Conservation (phyloP, 2,797 vertebrate genomes). For the Coregonus sp. region DNA sequence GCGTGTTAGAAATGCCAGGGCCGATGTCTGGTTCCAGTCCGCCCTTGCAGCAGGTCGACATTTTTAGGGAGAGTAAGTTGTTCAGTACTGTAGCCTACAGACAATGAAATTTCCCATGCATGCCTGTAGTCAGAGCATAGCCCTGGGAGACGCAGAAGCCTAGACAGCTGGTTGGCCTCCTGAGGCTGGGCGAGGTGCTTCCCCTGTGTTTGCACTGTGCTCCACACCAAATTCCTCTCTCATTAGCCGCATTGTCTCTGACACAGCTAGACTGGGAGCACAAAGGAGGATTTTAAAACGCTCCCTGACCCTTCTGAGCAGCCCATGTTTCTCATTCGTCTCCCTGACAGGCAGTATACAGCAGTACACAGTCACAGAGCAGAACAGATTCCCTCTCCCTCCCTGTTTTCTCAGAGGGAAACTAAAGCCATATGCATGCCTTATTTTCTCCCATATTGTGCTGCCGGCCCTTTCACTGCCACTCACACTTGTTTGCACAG, state of each 20-base stretch:
- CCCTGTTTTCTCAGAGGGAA: constrained; percentile 19
- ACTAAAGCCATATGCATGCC: constrained; percentile 53
- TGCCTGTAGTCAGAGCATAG: constrained; percentile 43
- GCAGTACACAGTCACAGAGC: constrained; percentile 26
- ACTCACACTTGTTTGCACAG: constrained; percentile 75
- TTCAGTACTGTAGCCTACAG: constrained; percentile 5
- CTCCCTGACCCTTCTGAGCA: constrained; percentile 63
- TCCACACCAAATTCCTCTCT: constrained; percentile 58
- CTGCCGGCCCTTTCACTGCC: constrained; percentile 55
- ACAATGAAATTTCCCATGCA: constrained; percentile 8
- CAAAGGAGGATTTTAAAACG: constrained; percentile 63
- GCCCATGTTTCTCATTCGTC: constrained; percentile 51
- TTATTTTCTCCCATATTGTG: constrained; percentile 20
- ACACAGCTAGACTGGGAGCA: constrained; percentile 49
- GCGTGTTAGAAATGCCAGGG: too few relatives aligned
- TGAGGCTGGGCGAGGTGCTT: constrained; percentile 51
- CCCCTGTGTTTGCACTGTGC: constrained; percentile 19
- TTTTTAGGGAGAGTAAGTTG: neutral
- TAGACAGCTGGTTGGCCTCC: constrained; percentile 58
- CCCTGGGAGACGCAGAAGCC: constrained; percentile 50
- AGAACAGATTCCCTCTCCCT: constrained; percentile 22
- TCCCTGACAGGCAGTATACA: constrained; percentile 57
- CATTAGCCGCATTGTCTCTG: constrained; percentile 67
- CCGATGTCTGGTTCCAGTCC: too few relatives aligned
- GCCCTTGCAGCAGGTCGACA: neutral